Percentiles rank a stretch among this genome's conserved stretches.
Evolutionary conservation across 2,888 invertebrate genomes (phyloP).

Genomic region (Meliscaeva auricollis): DNA sequence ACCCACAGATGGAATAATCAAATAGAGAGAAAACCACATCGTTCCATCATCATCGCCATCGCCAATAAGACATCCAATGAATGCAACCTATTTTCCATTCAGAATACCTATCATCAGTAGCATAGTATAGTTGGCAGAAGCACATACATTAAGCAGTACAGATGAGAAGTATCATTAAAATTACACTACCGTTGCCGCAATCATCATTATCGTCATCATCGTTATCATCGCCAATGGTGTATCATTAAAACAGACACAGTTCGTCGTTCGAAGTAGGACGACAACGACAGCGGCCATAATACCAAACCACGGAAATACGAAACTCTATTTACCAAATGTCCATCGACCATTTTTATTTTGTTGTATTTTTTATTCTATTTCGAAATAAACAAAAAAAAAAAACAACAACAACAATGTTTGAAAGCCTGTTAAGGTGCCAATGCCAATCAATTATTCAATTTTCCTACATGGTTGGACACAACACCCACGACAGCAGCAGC

Average conservation of each 20-base stretch:
- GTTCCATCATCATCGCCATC: slow-evolving; percentile 37
- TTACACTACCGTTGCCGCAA: slow-evolving; percentile 47
- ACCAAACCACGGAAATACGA: slow-evolving; percentile 35
- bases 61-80: slow-evolving; percentile 28
- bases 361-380: slow-evolving; percentile 30
- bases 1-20: slow-evolving; percentile 31
- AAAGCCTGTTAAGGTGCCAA: slow-evolving; percentile 74
- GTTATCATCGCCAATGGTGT: slow-evolving; percentile 36
- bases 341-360: slow-evolving; percentile 16
- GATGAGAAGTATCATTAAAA: slow-evolving; percentile 24
- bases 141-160: slow-evolving; percentile 28
- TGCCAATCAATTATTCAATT: slow-evolving; percentile 75
- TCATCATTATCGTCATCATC: slow-evolving; percentile 42
- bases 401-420: slow-evolving; percentile 57
- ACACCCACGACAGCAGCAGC: slow-evolving; percentile 29
- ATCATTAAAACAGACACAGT: slow-evolving; percentile 46
- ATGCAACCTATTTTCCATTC: slow-evolving; percentile 32
- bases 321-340: slow-evolving; percentile 32
- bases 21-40: slow-evolving; percentile 34
- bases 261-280: not conserved
- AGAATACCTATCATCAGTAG: slow-evolving; percentile 20
- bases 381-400: slow-evolving; percentile 47
- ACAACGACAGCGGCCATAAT: not conserved
- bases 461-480: slow-evolving; percentile 67
- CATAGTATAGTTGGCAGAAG: not conserved